phyloP scores from a whole-genome alignment of 2,797 vertebrate genomes.

The Myripristis murdjan region DNA sequence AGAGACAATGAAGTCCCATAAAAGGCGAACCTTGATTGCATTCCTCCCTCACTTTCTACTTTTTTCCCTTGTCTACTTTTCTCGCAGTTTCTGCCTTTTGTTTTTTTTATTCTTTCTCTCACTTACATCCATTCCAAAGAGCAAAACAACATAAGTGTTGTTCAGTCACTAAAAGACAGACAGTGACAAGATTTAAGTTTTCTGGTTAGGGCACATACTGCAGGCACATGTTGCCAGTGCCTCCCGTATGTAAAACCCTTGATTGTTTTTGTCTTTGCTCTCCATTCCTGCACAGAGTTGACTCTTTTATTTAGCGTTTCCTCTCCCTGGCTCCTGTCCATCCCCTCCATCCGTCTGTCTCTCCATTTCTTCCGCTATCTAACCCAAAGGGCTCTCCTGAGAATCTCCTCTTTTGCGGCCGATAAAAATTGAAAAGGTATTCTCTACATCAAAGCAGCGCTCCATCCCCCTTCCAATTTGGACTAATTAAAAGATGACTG shows the following conservation, averaged over 20 bases:
- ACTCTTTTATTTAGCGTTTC: constrained; percentile 57
- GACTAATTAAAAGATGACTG: constrained; percentile 83
- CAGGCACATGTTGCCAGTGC: background rate
- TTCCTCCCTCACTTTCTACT: constrained; percentile 48
- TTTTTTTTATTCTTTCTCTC: constrained; percentile 25
- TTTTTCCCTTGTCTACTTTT: constrained; percentile 20
- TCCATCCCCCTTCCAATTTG: constrained; percentile 63
- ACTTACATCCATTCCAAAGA: too few species aligned
- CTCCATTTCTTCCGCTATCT: constrained; percentile 31
- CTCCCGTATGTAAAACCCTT: constrained; percentile 31
- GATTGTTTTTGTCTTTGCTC: constrained; percentile 44
- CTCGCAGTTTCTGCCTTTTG: background rate
- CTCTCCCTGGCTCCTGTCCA: constrained; percentile 35
- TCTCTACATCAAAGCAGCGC: constrained; percentile 78
- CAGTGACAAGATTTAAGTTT: background rate
- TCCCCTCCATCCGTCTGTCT: constrained; percentile 42
- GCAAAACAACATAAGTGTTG: background rate
- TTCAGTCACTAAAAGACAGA: constrained; percentile 11
- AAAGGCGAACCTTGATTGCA: constrained; percentile 54
- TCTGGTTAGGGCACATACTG: background rate
- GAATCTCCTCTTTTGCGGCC: constrained; percentile 56
- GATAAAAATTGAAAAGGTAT: constrained; percentile 70
- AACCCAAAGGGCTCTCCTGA: constrained; percentile 43
- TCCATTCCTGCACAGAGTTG: constrained; percentile 47
- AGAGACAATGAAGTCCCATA: constrained; percentile 57